Base-by-base conservation (phyloP, 2,888 invertebrate genomes). In the Patella pellucida region DNA sequence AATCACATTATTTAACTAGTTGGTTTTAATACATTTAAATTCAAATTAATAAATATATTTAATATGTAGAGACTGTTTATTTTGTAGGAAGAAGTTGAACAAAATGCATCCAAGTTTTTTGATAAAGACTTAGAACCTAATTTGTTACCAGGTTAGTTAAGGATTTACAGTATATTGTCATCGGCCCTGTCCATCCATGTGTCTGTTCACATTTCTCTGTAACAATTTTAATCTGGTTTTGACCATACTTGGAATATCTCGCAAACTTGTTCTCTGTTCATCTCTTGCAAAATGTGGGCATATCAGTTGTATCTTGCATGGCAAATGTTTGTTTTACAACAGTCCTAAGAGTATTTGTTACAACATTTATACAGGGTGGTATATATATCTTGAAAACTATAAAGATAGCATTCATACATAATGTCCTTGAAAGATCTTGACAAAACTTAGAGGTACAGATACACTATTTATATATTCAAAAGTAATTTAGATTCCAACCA, bases 91-190 rank as follows among this genome's bases (percentile, higher is more conserved):
- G 82, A 83, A 69, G 81, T 86, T 56, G 81, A 84, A 70, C 79
- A 81, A 67, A 73, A 73, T 69, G 86, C 86, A 3, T 84, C 84
- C n/a, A 82, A 82, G 23, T 86, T 87, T 76, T 87, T 85, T 79
- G 85, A 85, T 68, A 82, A 80, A 70, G 77, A 80, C 41, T 75
- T 83, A 71, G 78, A 81, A 19, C 86, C 86, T 15, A 77, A 76
- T 71, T 79, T 84, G 19, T 76, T 85, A 14, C 84, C 84, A 78
- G 87, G 87, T 86, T 80, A 73, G 14, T 68, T 71, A 19, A 9
- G 14, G 16, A 50, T 12, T 19, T n/a, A 52, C 15, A 68, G 27
- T 41, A 68, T 51, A 12, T 7, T 23, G 72, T 62, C 31, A 0
- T n/a, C 5, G 15, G 15, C 11, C 62, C 23, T 31, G 31, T 31